These are phyloP conservation scores for Phengaris arion DNA, from an alignment of 2,888 invertebrate genomes.

Conservation along the genomic window DNA sequence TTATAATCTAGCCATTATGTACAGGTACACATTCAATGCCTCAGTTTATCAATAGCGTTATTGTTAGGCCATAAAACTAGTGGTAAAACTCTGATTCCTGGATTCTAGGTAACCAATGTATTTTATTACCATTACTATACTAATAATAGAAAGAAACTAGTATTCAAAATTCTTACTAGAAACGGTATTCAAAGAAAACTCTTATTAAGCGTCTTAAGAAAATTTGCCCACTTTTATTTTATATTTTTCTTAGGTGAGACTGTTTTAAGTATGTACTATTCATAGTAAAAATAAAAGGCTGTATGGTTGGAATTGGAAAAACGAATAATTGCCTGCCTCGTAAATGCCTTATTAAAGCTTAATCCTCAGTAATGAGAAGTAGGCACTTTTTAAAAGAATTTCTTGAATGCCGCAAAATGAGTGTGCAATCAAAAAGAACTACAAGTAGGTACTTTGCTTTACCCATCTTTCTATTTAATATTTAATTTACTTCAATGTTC, in stretches of 20 bases:
- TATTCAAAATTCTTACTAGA: not conserved
- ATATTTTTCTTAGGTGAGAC: conserved; percentile 5
- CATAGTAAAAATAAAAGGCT: conserved; percentile 20
- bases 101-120: too few species aligned
- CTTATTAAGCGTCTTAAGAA: not conserved
- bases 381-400: conserved; percentile 20
- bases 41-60: too few species aligned
- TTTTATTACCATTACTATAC: not conserved
- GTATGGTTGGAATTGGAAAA: conserved; percentile 16
- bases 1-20: too few species aligned
- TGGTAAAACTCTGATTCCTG: too few species aligned
- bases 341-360: conserved; percentile 19
- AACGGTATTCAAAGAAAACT: not conserved
- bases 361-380: conserved; percentile 24
- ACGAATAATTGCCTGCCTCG: conserved; percentile 12
- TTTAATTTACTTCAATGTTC: not conserved
- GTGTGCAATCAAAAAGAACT: conserved; percentile 22
- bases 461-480: not conserved
- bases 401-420: conserved; percentile 21
- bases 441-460: not conserved
- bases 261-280: conserved; percentile 4
- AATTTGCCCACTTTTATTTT: not conserved
- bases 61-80: too few species aligned
- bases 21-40: too few species aligned
- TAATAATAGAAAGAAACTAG: not conserved